Percentiles rank a stretch among this genome's conserved stretches.
These are phyloP conservation scores for Leuciscus waleckii DNA, from an alignment of 2,797 vertebrate genomes.

Conservation along the genomic window DNA sequence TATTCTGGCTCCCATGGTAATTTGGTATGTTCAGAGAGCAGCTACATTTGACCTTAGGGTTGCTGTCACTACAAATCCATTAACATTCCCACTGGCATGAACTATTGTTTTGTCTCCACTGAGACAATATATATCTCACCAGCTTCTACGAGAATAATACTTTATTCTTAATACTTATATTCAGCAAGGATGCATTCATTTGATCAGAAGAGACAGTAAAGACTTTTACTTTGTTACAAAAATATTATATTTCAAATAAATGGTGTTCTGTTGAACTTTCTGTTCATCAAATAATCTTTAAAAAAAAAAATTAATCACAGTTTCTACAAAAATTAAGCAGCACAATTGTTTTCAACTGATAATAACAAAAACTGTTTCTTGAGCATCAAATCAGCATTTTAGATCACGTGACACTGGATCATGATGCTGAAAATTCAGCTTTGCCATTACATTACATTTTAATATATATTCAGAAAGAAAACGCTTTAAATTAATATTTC, in stretches of 20 bases:
- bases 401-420: too few species aligned
- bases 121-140: neutral
- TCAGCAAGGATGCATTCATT: neutral
- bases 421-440: too few species aligned
- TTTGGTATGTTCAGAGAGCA: neutral
- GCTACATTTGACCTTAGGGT: conserved; percentile 30
- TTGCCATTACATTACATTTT: too few species aligned
- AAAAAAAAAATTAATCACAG: neutral
- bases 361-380: too few species aligned
- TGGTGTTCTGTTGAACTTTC: neutral
- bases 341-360: too few species aligned
- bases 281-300: neutral
- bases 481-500: too few species aligned
- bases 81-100: conserved; percentile 25
- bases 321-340: neutral
- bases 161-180: neutral
- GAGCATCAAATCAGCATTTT: too few species aligned
- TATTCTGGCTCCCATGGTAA: conserved; percentile 6
- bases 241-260: neutral
- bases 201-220: neutral
- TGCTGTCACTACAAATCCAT: conserved; percentile 47
- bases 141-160: neutral
- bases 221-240: neutral
- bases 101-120: neutral
- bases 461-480: too few species aligned